Conservation (phyloP, 2,113 vertebrate species). For the Poicephalus meyeri region DNA sequence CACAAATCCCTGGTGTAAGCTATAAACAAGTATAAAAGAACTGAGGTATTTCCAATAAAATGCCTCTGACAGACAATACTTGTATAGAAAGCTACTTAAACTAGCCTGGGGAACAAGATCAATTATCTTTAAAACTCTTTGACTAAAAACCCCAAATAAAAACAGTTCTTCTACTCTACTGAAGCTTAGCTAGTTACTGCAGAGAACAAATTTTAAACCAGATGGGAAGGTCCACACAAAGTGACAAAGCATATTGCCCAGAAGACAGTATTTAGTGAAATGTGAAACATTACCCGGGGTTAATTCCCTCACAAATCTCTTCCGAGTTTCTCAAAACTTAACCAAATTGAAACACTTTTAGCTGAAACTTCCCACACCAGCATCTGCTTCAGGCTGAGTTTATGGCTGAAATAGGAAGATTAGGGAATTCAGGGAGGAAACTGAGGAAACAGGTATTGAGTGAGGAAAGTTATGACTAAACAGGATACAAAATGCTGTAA, state of each 20-base stretch:
- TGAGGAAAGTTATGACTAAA: neutral
- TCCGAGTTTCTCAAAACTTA: conserved; percentile 9
- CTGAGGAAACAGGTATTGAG: neutral
- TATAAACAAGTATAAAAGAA: neutral
- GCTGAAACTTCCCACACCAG: conserved; percentile 53
- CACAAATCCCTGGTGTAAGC: neutral
- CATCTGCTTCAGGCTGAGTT: conserved; percentile 44
- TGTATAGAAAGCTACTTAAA: neutral
- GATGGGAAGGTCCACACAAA: neutral
- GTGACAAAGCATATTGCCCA: neutral
- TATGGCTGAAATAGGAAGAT: neutral
- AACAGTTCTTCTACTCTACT: neutral
- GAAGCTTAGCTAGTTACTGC: neutral
- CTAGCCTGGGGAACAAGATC: neutral
- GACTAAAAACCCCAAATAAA: neutral
- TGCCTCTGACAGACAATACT: neutral
- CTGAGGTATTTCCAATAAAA: neutral
- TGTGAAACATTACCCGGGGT: neutral
- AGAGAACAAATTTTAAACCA: neutral
- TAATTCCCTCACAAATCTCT: neutral
- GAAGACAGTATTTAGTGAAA: neutral
- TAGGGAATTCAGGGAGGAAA: fast-evolving
- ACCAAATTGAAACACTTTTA: conserved; percentile 22
- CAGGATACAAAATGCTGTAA: neutral
- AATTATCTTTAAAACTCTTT: neutral